Conservation (phyloP, 1,140 invertebrate species). For the Drusus annulatus region DNA sequence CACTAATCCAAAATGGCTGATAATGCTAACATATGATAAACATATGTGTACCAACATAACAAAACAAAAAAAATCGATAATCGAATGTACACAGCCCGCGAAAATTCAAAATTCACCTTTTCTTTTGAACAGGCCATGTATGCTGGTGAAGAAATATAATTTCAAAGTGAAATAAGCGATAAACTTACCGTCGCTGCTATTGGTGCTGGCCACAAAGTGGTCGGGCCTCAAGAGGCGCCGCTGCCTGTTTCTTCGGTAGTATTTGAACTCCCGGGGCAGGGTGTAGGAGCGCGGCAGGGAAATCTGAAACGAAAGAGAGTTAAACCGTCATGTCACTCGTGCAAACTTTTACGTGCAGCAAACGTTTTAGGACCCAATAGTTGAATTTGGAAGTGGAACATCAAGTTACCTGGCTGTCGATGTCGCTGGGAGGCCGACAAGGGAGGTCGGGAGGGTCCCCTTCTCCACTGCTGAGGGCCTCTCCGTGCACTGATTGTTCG, state of each 20-base stretch:
- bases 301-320: conserved; percentile 72
- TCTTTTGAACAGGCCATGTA: no score
- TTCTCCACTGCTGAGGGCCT: conserved; percentile 63
- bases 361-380: no score
- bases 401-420: conserved; percentile 77
- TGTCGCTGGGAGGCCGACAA: conserved; percentile 77
- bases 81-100: no score
- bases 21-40: no score
- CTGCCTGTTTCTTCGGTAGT: conserved; percentile 75
- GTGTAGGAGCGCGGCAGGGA: conserved; percentile 88
- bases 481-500: conserved; percentile 40
- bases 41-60: no score
- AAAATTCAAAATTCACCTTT: no score
- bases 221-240: conserved; percentile 71
- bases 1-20: no score
- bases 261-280: conserved; percentile 87
- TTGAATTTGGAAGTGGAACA: no score
- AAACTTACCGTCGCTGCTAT: conserved; percentile 84
- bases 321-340: not conserved
- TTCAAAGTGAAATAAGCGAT: no score
- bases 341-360: no score
- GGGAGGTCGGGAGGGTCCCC: conserved; percentile 66
- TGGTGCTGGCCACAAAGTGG: conserved; percentile 83
- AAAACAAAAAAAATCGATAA: no score
- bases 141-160: no score